A percentile compares a stretch with the other conserved stretches of the same genome.
Evolutionary conservation across 2,113 vertebrate genomes (phyloP).

Genomic region (Pogona vitticeps): DNA sequence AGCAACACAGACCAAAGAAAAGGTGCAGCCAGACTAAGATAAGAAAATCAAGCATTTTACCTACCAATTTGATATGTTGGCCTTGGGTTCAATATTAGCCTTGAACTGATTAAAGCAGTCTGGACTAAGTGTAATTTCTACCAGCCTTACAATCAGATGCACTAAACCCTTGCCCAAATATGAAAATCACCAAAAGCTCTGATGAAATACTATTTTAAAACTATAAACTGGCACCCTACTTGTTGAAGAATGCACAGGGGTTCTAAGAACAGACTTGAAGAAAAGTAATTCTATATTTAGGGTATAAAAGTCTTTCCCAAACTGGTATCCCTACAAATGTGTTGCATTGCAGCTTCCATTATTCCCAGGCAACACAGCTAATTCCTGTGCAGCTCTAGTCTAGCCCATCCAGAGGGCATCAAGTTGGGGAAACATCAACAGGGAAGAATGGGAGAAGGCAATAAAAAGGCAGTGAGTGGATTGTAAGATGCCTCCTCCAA

Average conservation of each 20-base stretch:
- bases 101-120: background rate
- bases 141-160: too few relatives aligned
- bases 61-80: background rate
- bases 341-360: background rate
- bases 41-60: background rate
- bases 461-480: background rate
- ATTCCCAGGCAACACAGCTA: background rate
- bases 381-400: background rate
- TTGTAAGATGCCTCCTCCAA: background rate
- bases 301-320: background rate
- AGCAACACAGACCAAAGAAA: background rate
- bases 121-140: background rate
- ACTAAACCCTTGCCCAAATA: too few relatives aligned
- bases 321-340: background rate
- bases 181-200: too few relatives aligned
- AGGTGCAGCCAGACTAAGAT: background rate
- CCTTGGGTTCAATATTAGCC: background rate
- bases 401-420: background rate
- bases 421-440: background rate
- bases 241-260: too few relatives aligned
- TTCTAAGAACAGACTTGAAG: too few relatives aligned
- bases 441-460: background rate
- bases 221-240: too few relatives aligned
- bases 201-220: too few relatives aligned
- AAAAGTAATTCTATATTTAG: too few relatives aligned